phyloP scores from a whole-genome alignment of 2,113 vertebrate species.

The Chloroceryle aenea region DNA sequence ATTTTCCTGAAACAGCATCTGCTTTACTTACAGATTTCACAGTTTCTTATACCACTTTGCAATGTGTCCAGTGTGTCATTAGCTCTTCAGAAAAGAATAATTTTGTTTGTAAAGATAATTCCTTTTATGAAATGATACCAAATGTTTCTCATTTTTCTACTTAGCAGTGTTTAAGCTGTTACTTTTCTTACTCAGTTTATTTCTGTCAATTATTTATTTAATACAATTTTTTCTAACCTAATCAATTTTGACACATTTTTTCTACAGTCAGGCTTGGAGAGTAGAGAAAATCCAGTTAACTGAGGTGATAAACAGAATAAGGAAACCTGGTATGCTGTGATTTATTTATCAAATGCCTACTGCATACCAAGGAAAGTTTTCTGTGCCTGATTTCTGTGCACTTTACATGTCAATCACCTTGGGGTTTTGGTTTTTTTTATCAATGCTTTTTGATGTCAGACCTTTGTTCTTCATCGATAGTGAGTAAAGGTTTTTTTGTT shows the following conservation, averaged over 20 bases:
- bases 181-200: background rate
- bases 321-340: background rate
- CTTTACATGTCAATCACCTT: background rate
- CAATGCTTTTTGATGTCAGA: background rate
- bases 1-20: background rate
- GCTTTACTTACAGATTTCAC: background rate
- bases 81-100: background rate
- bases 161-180: background rate
- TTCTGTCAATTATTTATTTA: slow-evolving; percentile 41
- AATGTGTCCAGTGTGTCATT: background rate
- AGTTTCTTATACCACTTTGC: background rate
- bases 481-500: background rate
- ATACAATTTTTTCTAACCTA: background rate
- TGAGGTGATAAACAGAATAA: background rate
- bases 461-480: background rate
- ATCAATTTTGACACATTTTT: slow-evolving; percentile 5
- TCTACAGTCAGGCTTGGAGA: background rate
- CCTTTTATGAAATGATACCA: background rate
- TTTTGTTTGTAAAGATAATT: background rate
- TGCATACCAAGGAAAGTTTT: background rate
- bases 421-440: background rate
- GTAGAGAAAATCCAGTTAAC: background rate
- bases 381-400: background rate
- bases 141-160: background rate
- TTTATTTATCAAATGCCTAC: slow-evolving; percentile 10